These are phyloP conservation scores for Apteryx owenii DNA, from an alignment of 2,113 vertebrate genomes.

Conservation along the genomic window DNA sequence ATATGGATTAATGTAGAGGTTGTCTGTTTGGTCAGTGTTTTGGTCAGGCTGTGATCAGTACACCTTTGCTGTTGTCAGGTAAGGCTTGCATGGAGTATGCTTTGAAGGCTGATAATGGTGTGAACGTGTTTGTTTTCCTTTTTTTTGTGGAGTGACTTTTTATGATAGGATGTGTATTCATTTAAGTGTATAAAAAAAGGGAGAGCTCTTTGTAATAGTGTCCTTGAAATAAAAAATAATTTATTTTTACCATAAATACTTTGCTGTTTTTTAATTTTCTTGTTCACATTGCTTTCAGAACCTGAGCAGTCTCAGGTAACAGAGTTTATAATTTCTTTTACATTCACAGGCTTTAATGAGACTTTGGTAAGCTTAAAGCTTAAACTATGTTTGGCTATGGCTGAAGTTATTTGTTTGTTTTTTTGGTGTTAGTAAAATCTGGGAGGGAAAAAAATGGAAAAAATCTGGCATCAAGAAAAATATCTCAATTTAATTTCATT, in stretches of 20 bases:
- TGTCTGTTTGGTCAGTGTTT: no score
- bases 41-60: neutral
- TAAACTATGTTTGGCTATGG: neutral
- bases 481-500: neutral
- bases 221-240: neutral
- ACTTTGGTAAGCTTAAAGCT: neutral
- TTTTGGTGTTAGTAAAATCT: neutral
- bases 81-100: no score
- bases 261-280: neutral
- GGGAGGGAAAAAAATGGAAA: neutral
- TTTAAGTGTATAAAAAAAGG: neutral
- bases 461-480: neutral
- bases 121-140: neutral
- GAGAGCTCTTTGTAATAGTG: neutral
- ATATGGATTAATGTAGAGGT: neutral
- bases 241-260: neutral
- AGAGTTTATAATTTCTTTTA: neutral
- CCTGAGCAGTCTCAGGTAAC: no score
- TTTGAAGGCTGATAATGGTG: neutral
- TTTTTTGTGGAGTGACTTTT: neutral
- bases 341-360: neutral
- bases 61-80: neutral
- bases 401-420: neutral
- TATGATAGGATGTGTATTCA: fast-evolving
- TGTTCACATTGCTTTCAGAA: neutral